These are phyloP conservation scores for Drosophila albomicans DNA, from an alignment of 1,140 invertebrate genomes.

Conservation along the genomic window DNA sequence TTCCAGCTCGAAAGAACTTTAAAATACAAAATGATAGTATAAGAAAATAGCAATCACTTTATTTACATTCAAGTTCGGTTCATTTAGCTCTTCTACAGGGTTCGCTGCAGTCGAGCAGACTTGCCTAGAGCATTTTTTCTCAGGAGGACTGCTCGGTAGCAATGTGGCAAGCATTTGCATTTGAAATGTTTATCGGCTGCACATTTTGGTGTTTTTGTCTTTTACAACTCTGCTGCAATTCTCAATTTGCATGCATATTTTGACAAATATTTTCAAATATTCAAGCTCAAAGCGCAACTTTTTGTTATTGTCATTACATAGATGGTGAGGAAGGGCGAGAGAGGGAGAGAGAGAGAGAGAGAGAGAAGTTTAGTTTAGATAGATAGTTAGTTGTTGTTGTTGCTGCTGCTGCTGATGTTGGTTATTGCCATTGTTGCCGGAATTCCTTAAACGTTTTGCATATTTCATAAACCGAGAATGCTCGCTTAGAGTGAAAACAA, in stretches of 20 bases:
- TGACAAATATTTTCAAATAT: constrained; percentile 12
- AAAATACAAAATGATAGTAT: too few relatives aligned
- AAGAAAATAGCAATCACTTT: too few relatives aligned
- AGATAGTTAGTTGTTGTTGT: constrained; percentile 1
- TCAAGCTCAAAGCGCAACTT: constrained; percentile 24
- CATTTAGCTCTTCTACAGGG: too few relatives aligned
- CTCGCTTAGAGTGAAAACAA: constrained; percentile 22
- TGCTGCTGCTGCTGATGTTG: constrained; percentile 7
- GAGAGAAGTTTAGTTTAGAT: constrained; percentile 1
- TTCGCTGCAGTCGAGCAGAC: background rate
- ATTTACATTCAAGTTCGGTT: too few relatives aligned
- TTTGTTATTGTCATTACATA: constrained; percentile 24
- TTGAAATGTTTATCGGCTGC: constrained; percentile 21
- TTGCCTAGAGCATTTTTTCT: background rate
- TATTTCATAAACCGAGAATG: constrained; percentile 50
- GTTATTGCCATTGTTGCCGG: constrained; percentile 29
- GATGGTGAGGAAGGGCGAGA: background rate
- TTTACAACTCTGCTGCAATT: constrained; percentile 3
- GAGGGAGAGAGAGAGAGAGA: background rate
- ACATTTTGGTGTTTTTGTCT: constrained; percentile 13
- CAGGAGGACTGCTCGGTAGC: too few relatives aligned
- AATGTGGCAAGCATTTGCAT: constrained; percentile 11
- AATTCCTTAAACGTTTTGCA: constrained; percentile 51
- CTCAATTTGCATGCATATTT: constrained; percentile 14
- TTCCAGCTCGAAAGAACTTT: too few relatives aligned